Evolutionary conservation across 2,888 invertebrate genomes (phyloP), one percentile per base, ranked within the genome.

Genomic region (Criorhina ranunculi): DNA sequence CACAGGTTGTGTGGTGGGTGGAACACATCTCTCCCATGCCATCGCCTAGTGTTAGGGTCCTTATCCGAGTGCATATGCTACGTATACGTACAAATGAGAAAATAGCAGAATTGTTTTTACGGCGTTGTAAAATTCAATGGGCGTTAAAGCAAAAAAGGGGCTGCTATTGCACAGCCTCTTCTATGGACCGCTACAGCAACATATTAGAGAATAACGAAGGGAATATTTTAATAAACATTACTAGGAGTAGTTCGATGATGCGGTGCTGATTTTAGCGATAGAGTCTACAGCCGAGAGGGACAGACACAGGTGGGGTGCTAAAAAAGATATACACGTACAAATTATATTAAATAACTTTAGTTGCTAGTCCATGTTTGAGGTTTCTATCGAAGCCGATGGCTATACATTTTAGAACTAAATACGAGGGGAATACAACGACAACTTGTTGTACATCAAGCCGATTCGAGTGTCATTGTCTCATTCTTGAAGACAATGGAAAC

Each of bases 101-200:
- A 85, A 85, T 76, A 64, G 66, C 75, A 70, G 80, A 76, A 85
- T 73, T 85, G 85, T 80, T 85, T 85, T 85, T 80, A 85, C 75
- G 66, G 80, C 64, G 75, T 29, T 85, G 59, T 85, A 76, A 85
- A 85, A 85, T 75, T 85, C 85, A 85, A 85, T 85, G 85, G 80
- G 66, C 85, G 75, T 75, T 70, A 67, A 69, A 64, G 79, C 79
- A 70, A 59, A 79, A n/a, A 70, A 76, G 51, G 64, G 62, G 59
- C 37, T 66, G 35, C 44, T 51, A 60, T 44, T 49, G 40, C 64
- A 53, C 55, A 57, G 37, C 57, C 44, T 51, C 49, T 62, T 55
- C 42, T 24, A 24, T 60, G 33, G 40, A 40, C 59, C 78, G 53
- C 31, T 42, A 40, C 33, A 37, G 53, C 57, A 85, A 57, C 59